Base-by-base conservation (phyloP, 2,888 invertebrate genomes). In the Slavum lentiscoides region DNA sequence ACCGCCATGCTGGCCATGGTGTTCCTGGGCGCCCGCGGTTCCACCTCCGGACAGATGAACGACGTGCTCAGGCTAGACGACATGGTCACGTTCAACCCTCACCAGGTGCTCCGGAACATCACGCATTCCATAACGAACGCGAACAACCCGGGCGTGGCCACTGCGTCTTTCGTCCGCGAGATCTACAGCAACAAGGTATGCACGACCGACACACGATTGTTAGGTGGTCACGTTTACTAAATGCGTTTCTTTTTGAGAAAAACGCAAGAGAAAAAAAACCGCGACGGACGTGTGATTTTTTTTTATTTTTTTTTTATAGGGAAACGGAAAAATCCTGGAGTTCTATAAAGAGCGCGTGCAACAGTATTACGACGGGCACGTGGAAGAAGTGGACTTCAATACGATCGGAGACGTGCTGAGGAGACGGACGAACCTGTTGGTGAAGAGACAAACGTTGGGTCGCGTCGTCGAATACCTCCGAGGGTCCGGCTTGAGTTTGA, bases 21-120 rank as follows among this genome's bases (percentile, higher is more conserved):
- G 82, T 95, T 95, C 86, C 89, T 95, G 84, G 95, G 95, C 0
- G 94, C 95, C 0, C 89, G 93, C 83, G 95, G 95, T 2, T 90
- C 93, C 4, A 95, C 95, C 0, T 95, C 95, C 0, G 94, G 93
- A 0, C 94, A 95, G 88, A 94, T 96, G 93, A 95, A 95, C 85
- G 94, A 94, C 85, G 90, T 95, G 17, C 87, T 95, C 0, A 91
- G 91, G 84, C 87, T 95, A 21, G 95, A 95, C 85, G 94, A 95
- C 83, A 94, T 95, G 91, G 92, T 94, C 0, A 94, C 94, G 0
- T 95, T 96, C 85, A 96, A 95, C 86, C 95, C 95, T 0, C 95
- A 96, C 86, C 89, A 94, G 84, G 92, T 94, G 0, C 91, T 95
- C 84, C 93, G 93, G 86, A 95, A 95, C 85, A 92, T 95, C 30